A percentile compares a stretch with the other conserved stretches of the same genome.
Evolutionary conservation across 2,797 vertebrate genomes (phyloP).

Genomic region (Neoniphon sammara): DNA sequence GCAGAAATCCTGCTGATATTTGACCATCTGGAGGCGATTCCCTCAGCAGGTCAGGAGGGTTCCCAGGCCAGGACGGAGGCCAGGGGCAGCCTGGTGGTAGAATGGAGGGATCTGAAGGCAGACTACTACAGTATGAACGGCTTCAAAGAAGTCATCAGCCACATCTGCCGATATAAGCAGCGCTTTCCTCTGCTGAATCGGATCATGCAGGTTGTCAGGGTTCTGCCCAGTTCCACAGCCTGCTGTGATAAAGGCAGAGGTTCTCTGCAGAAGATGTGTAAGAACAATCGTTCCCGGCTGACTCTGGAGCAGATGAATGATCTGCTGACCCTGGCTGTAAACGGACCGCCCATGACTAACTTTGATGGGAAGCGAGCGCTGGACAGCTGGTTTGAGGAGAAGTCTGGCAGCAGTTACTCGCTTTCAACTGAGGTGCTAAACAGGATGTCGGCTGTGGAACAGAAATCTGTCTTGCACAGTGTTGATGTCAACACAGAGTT

Average conservation of each 20-base stretch:
- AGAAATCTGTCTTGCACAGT: constrained; percentile 87
- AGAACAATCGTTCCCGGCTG: constrained; percentile 91
- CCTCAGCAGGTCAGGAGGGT: constrained; percentile 82
- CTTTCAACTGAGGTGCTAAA: constrained; percentile 89
- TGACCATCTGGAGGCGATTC: constrained; percentile 89
- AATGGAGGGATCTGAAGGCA: constrained; percentile 95
- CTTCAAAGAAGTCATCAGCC: constrained; percentile 92
- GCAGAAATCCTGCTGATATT: constrained; percentile 93
- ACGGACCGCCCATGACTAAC: constrained; percentile 89
- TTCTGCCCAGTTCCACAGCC: constrained; percentile 90
- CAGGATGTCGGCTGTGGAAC: constrained; percentile 88
- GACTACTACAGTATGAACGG: constrained; percentile 93
- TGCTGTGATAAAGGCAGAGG: constrained; percentile 92
- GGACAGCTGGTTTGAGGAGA: constrained; percentile 98
- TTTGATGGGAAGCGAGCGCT: constrained; percentile 94
- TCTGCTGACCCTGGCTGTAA: constrained; percentile 90
- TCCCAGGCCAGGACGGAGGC: constrained; percentile 84
- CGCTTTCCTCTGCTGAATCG: constrained; percentile 92
- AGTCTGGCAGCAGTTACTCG: constrained; percentile 90
- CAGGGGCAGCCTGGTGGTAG: constrained; percentile 86
- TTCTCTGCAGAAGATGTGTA: constrained; percentile 89
- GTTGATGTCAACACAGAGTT: constrained; percentile 89
- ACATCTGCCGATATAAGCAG: constrained; percentile 93
- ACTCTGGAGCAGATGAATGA: constrained; percentile 94
- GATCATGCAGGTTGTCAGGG: constrained; percentile 89